These are phyloP conservation scores for Andrena chrysosceles DNA, from an alignment of 2,888 invertebrate genomes.

Conservation along the genomic window DNA sequence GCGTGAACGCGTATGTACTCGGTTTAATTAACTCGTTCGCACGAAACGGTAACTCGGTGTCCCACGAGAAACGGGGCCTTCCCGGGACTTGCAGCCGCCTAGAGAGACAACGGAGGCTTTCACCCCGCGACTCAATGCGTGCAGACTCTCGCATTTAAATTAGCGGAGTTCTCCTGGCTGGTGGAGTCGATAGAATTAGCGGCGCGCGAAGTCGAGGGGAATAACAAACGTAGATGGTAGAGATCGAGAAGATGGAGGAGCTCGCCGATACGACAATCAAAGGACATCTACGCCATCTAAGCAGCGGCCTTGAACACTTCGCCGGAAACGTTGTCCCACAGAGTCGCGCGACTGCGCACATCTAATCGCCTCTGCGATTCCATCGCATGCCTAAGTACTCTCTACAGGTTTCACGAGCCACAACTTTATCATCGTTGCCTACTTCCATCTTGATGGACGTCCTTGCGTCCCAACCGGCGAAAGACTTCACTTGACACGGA, in stretches of 20 bases:
- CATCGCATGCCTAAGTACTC: conserved; percentile 34
- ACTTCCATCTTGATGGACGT: conserved; percentile 14
- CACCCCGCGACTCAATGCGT: conserved; percentile 57
- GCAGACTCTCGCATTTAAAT: conserved; percentile 48
- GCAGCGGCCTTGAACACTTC: conserved; percentile 59
- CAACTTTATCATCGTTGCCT: conserved; percentile 18
- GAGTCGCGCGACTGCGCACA: conserved; percentile 47
- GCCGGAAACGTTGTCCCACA: conserved; percentile 52
- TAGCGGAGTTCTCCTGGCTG: conserved; percentile 28
- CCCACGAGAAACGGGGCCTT: conserved; percentile 62
- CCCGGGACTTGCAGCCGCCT: conserved; percentile 44
- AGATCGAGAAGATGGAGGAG: conserved; percentile 5
- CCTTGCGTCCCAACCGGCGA: background rate
- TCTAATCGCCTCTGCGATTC: conserved; percentile 53
- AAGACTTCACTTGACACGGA: background rate
- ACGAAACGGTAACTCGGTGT: conserved; percentile 65
- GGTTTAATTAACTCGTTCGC: conserved; percentile 72
- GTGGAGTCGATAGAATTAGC: conserved; percentile 8
- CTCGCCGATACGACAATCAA: conserved; percentile 35
- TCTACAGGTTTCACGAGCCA: conserved; percentile 2
- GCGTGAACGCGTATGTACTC: conserved; percentile 34
- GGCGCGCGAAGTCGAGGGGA: background rate
- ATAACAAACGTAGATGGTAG: conserved; percentile 25
- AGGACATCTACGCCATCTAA: conserved; percentile 47
- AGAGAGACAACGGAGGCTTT: conserved; percentile 67